These are phyloP conservation scores for Tinamus guttatus DNA, from an alignment of 2,113 vertebrate species.

Conservation along the genomic window DNA sequence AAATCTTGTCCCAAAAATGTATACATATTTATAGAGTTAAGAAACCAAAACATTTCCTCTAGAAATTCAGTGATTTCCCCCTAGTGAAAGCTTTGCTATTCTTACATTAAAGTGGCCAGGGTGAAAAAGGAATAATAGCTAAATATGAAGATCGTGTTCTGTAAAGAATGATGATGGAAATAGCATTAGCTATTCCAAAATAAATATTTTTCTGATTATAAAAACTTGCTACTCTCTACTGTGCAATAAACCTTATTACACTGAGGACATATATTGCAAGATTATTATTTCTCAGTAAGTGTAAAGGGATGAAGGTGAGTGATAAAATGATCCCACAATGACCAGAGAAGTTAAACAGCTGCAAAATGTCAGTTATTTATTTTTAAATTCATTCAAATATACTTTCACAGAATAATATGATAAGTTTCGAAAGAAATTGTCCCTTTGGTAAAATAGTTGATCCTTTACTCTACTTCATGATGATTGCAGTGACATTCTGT, in stretches of 20 bases:
- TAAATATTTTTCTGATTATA: slow-evolving; percentile 14
- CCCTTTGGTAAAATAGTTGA: background rate
- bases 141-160: background rate
- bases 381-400: background rate
- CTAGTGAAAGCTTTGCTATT: background rate
- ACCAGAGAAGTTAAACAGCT: background rate
- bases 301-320: background rate
- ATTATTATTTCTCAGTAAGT: background rate
- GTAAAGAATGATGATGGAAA: background rate
- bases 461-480: background rate
- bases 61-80: slow-evolving; percentile 57
- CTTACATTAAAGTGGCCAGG: background rate
- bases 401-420: background rate
- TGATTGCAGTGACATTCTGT: background rate
- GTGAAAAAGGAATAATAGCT: slow-evolving; percentile 56
- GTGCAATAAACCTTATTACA: background rate
- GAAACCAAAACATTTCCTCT: background rate
- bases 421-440: background rate
- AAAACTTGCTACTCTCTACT: background rate
- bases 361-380: background rate
- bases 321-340: background rate
- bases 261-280: background rate
- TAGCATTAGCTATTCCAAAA: slow-evolving; percentile 10
- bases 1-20: background rate
- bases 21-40: slow-evolving; percentile 42